phyloP scores from a whole-genome alignment of 2,797 vertebrate species.

The Agapornis canus region DNA sequence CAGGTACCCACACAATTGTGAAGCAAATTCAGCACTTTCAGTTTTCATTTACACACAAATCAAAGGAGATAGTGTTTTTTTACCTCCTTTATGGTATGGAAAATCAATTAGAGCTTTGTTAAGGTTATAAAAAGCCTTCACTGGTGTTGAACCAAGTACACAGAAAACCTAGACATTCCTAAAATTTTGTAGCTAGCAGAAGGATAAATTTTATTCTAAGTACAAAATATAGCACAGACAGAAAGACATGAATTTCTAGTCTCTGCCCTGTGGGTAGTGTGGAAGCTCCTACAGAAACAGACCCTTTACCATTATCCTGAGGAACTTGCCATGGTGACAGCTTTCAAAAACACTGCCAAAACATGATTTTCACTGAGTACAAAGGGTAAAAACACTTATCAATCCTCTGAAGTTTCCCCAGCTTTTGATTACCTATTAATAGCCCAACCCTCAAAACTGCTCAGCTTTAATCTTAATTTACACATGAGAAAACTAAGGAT shows the following conservation, averaged over 20 bases:
- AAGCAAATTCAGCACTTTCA: not conserved
- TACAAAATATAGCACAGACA: not conserved
- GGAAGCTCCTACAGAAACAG: not conserved
- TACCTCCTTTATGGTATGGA: not conserved
- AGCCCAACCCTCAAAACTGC: not conserved
- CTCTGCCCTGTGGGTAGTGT: not conserved
- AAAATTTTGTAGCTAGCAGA: not conserved
- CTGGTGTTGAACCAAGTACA: not conserved
- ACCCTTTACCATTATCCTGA: not conserved
- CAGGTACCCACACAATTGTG: not conserved
- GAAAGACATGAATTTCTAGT: not conserved
- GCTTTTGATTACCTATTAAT: slow-evolving; percentile 12
- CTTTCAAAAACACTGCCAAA: not conserved
- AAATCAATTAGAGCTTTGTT: slow-evolving; percentile 14
- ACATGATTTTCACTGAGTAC: not conserved
- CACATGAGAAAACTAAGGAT: not conserved
- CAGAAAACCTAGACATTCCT: not conserved
- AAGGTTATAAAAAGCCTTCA: not conserved
- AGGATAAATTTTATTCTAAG: not conserved
- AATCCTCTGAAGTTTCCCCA: not conserved
- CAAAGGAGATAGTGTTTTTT: not conserved
- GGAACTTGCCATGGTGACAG: not conserved
- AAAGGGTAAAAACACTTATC: not conserved
- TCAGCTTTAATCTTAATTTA: slow-evolving; percentile 16
- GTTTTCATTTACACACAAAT: not conserved